Percentiles rank a stretch among this genome's conserved stretches.
These are phyloP conservation scores for Euglossa dilemma DNA, from an alignment of 1,140 invertebrate species.

Conservation along the genomic window DNA sequence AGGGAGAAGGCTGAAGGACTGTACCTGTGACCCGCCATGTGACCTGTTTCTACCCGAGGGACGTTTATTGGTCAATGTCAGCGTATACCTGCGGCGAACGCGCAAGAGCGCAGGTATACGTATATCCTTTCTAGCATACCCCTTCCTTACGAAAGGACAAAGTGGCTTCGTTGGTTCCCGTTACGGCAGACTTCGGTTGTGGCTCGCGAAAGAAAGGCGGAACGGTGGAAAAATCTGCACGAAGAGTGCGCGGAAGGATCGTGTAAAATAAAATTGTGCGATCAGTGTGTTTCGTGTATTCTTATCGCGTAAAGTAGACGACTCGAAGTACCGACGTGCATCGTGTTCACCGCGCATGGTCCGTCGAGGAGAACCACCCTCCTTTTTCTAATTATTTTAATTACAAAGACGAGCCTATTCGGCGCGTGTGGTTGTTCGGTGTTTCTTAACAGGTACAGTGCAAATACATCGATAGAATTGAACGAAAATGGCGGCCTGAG, in stretches of 20 bases:
- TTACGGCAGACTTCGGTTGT: slow-evolving; percentile 41
- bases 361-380: slow-evolving; percentile 45
- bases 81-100: slow-evolving; percentile 18
- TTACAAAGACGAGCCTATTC: slow-evolving; percentile 16
- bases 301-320: slow-evolving; percentile 26
- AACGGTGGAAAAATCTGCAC: not conserved
- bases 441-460: not conserved
- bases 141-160: slow-evolving; percentile 47
- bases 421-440: not conserved
- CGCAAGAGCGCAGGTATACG: slow-evolving; percentile 44
- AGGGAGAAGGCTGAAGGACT: slow-evolving; percentile 2
- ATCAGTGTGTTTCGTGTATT: not conserved
- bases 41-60: slow-evolving; percentile 13
- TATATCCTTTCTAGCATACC: slow-evolving; percentile 43
- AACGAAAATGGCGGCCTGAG: slow-evolving; percentile 31
- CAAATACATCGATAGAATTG: not conserved
- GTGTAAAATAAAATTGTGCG: not conserved
- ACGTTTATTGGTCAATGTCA: slow-evolving; percentile 40
- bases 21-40: slow-evolving; percentile 1
- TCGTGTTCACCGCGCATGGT: slow-evolving; percentile 54
- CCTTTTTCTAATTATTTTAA: slow-evolving; percentile 46
- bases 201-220: slow-evolving; percentile 36
- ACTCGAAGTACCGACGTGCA: not conserved
- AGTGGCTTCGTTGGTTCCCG: slow-evolving; percentile 36
- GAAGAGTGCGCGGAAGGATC: not conserved